phyloP scores from a whole-genome alignment of 1,140 invertebrate genomes.

The Prorops nasuta region DNA sequence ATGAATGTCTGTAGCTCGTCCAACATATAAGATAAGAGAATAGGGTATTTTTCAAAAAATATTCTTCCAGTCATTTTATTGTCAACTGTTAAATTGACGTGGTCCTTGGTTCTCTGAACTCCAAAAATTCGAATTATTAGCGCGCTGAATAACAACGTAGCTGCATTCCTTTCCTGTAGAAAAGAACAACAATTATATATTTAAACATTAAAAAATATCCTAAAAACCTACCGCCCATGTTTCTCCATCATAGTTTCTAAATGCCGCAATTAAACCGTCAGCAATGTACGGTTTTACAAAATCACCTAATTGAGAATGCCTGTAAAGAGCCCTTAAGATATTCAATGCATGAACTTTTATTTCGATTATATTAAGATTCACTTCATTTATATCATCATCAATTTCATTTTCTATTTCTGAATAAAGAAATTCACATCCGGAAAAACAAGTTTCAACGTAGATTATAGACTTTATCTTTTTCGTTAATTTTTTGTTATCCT shows the following conservation, averaged over 20 bases:
- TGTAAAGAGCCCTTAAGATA: constrained; percentile 78
- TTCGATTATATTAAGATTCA: constrained; percentile 41
- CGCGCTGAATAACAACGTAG: constrained; percentile 80
- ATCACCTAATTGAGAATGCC: constrained; percentile 74
- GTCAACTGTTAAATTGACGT: constrained; percentile 69
- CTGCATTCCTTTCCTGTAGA: constrained; percentile 76
- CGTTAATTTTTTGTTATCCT: constrained; percentile 23
- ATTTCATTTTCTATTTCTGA: constrained; percentile 13
- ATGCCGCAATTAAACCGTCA: constrained; percentile 69
- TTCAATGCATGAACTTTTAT: constrained; percentile 80
- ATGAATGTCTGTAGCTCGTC: constrained; percentile 61
- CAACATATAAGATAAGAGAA: constrained; percentile 76
- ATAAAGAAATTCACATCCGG: constrained; percentile 16
- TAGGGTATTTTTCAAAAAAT: constrained; percentile 84
- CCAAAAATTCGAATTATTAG: constrained; percentile 89
- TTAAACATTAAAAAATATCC: constrained; percentile 4
- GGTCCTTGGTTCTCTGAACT: constrained; percentile 73
- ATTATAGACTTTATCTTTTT: constrained; percentile 27
- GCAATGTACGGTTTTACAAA: constrained; percentile 70
- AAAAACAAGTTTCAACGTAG: constrained; percentile 31
- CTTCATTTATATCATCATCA: neutral
- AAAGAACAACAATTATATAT: constrained; percentile 2
- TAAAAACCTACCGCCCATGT: constrained; percentile 73
- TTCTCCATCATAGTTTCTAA: constrained; percentile 71
- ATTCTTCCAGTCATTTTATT: constrained; percentile 76